These are phyloP conservation scores for Eupithecia inturbata DNA, from an alignment of 2,888 invertebrate species.

Conservation along the genomic window DNA sequence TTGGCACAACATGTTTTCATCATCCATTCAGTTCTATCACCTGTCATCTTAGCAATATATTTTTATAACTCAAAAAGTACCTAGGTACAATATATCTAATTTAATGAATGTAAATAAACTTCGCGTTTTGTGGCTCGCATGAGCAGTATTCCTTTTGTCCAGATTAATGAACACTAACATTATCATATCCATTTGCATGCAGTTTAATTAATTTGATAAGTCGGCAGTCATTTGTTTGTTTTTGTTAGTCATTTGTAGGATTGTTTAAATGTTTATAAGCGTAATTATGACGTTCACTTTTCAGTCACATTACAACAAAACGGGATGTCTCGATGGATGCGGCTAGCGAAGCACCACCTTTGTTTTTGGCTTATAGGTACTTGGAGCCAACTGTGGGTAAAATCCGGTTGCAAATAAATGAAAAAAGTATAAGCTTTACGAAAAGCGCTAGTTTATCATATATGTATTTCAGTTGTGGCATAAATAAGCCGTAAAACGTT, in stretches of 20 bases:
- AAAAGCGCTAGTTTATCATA: background rate
- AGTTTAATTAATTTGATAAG: constrained; percentile 3
- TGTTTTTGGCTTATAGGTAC: background rate
- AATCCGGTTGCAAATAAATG: background rate
- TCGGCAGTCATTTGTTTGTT: background rate
- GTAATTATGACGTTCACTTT: too few species aligned
- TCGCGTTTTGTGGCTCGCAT: constrained; percentile 21
- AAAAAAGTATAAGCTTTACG: background rate
- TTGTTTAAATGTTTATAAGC: too few species aligned
- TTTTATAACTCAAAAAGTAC: too few species aligned
- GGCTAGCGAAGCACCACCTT: background rate
- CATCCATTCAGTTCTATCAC: background rate
- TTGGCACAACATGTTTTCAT: background rate
- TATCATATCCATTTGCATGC: constrained; percentile 4
- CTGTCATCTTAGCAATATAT: background rate
- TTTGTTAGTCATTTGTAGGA: too few species aligned
- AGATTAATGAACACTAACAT: constrained; percentile 13
- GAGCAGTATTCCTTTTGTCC: background rate
- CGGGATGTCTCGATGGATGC: background rate
- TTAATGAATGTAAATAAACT: background rate
- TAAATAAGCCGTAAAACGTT: background rate
- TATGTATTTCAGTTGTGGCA: background rate
- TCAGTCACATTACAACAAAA: too few species aligned
- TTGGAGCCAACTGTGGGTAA: background rate
- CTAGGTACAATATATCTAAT: too few species aligned